Base-by-base conservation (phyloP, 1,140 invertebrate genomes). In the Drosophila miranda region DNA sequence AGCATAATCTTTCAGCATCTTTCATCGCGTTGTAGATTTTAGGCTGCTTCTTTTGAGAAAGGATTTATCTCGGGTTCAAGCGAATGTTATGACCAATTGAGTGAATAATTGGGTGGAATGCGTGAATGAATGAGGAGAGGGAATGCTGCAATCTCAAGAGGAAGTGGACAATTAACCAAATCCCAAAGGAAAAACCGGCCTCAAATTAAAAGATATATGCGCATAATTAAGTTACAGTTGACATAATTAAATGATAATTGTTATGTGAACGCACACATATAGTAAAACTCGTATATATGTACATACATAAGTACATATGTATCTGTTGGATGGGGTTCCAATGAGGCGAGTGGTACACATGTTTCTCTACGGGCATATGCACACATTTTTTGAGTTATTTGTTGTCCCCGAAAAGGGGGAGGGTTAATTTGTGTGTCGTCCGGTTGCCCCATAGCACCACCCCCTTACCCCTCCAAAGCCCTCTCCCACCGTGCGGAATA, bases 161-260 rank as follows among this genome's bases (percentile, higher is more conserved):
- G 81, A 84, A 84, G 71, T 75, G 55, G 57, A 64, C 82, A 84
- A 87, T 84, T 84, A 88, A 88, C 83, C 69, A 69, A 74, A 78
- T 38, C 54, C 75, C 52, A 50, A 34, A 54, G 28, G 43, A 51
- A 60, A 43, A 69, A 68, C 51, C 73, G 68, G 59, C 45, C 74
- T 57, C 60, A 80, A 86, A 80, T 86, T 76, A 66, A 84, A 74
- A 84, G 73, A 80, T 81, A 80, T 81, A 66, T 51, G 79, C 74
- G 67, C 86, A 84, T 89, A 89, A 89, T 89, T 89, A 89, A 89
- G 86, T 89, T 89, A 86, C 77, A 86, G 86, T 89, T 89, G 84
- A 89, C 84, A 89, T 89, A 89, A 89, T 89, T 89, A 89, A 89
- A 89, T 84, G 68, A 89, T 84, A 89, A 89, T 89, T 89, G 80